Conservation (phyloP, 2,113 vertebrate species). For the Caranx melampygus region DNA sequence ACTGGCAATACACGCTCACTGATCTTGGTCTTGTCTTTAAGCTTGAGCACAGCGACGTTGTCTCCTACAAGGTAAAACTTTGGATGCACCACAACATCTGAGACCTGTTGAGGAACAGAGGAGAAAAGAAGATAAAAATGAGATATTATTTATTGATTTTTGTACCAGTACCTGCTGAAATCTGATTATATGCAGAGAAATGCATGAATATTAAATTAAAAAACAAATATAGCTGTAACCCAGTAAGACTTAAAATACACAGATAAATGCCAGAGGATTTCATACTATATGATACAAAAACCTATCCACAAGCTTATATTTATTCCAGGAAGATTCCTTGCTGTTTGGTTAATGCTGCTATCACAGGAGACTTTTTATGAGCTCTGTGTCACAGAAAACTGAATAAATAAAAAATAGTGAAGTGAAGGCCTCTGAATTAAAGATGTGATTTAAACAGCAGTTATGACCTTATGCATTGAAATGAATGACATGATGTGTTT, state of each 20-base stretch:
- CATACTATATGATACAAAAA: conserved; percentile 33
- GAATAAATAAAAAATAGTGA: not conserved
- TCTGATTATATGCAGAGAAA: conserved; percentile 26
- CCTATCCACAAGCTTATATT: conserved; percentile 37
- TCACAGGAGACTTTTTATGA: conserved; percentile 1
- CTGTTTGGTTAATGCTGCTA: conserved; percentile 30
- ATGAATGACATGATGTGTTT: conserved; percentile 26
- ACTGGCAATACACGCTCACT: conserved; percentile 87
- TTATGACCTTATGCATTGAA: not conserved
- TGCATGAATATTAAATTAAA: conserved; percentile 33
- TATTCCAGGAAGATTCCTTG: conserved; percentile 36
- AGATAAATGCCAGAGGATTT: conserved; percentile 33
- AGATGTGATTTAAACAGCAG: not conserved
- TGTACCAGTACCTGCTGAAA: conserved; percentile 8
- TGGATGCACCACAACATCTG: conserved; percentile 88
- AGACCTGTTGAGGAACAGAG: conserved; percentile 81
- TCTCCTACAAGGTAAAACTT: conserved; percentile 87
- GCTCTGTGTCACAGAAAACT: not conserved
- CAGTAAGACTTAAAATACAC: conserved; percentile 39
- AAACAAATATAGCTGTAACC: conserved; percentile 16
- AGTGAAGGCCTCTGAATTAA: not conserved
- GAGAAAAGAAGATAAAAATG: conserved; percentile 8
- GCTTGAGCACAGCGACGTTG: conserved; percentile 89
- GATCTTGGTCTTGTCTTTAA: conserved; percentile 90
- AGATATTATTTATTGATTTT: conserved; percentile 25